Base-by-base conservation (phyloP, 2,888 invertebrate species). In the Sarcophaga variegata region DNA sequence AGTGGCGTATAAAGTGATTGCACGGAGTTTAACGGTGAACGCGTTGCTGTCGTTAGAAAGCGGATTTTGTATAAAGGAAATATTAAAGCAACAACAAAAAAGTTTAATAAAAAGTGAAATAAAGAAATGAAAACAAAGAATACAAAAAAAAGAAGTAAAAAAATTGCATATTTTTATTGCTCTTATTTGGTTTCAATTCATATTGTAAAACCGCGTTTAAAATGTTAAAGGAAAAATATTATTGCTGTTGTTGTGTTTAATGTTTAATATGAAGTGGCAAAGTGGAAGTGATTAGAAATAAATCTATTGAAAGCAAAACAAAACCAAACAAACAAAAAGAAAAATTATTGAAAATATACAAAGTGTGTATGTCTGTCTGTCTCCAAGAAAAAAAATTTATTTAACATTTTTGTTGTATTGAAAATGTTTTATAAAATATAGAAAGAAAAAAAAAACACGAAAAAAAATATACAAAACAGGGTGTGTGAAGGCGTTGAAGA, bases 1-100 rank as follows among this genome's bases (percentile, higher is more conserved):
- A 90, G 89, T 89, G 90, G 90, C 89, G 89, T 88, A 90, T 89
- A 90, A 90, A 90, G 90, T 89, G 90, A 90, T 90, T 90, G 91
- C 90, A 90, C 89, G 90, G 88, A 89, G 88, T 89, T 90, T 88
- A 17, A 25, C 63, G 66, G 59, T 64, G 49, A 54, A 17, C 74
- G 78, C 20, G 64, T 70, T 22, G 4, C 54, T 54, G 54, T 54
- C 66, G 47, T 20, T 54, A 81, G 81, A 63, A 12, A 74, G 45
- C 64, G 45, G 79, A 70, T 76, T 17, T 54, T 54, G 17, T 76
- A 64, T 20, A 45, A 6, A n/a, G 49, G 20, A 71, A 66, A 22
- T 77, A 77, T 47, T 54, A 54, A 54, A 54, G 37, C 37, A 70
- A 37, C 22, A 81, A 64, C 20, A 27, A 63, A 45, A 54, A 71